Evolutionary conservation across 2,888 invertebrate genomes (phyloP).

Genomic region (Hylaea fasciaria): DNA sequence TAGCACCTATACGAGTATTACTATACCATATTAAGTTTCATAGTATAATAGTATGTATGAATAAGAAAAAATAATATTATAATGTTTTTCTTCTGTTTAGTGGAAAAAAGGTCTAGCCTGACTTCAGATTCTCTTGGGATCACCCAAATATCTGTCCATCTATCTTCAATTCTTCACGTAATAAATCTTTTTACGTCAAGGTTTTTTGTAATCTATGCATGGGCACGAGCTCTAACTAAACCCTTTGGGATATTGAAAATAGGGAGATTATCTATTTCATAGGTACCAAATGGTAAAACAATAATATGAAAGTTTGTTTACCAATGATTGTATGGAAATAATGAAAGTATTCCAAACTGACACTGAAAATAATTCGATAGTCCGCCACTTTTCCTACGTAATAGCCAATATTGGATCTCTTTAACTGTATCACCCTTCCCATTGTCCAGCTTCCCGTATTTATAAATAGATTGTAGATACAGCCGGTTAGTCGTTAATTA

Average conservation of each 20-base stretch:
- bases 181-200: conserved; percentile 14
- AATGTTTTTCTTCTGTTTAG: not conserved
- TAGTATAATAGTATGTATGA: no score
- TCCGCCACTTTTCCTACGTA: not conserved
- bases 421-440: conserved; percentile 2
- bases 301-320: not conserved
- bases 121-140: conserved; percentile 10
- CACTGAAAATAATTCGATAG: no score
- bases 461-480: conserved; percentile 5
- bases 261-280: not conserved
- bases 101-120: not conserved
- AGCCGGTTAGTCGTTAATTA: conserved; percentile 48
- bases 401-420: conserved; percentile 1
- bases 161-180: conserved; percentile 5
- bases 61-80: no score
- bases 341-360: no score
- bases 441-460: conserved; percentile 2
- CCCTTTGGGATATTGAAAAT: conserved; percentile 14
- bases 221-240: not conserved
- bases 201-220: conserved; percentile 7
- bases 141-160: conserved; percentile 1
- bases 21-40: no score
- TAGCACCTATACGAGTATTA: no score
- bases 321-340: not conserved
- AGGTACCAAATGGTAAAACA: not conserved